Evolutionary conservation across 2,113 vertebrate species (phyloP).

Genomic region (Malurus elegans): DNA sequence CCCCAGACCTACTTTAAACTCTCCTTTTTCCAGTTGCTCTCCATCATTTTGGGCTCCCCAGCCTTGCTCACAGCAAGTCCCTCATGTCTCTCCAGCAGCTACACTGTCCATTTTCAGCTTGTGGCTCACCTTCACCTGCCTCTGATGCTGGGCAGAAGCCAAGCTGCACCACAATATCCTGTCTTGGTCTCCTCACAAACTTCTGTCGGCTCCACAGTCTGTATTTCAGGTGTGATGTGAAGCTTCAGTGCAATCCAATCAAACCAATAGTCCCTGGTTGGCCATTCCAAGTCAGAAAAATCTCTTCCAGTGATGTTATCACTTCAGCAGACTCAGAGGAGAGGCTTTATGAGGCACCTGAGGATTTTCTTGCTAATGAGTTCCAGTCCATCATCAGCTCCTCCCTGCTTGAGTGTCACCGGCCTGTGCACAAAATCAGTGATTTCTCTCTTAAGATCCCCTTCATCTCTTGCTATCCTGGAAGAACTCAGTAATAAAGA

Average conservation of each 20-base stretch:
- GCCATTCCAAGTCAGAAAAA: neutral
- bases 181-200: neutral
- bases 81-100: neutral
- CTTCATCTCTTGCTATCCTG: neutral
- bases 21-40: neutral
- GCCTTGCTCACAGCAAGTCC: neutral
- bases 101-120: neutral
- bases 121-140: neutral
- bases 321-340: neutral
- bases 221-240: neutral
- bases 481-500: neutral
- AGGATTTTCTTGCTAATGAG: neutral
- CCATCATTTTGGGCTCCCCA: neutral
- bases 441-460: neutral
- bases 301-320: neutral
- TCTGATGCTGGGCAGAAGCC: neutral
- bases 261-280: neutral
- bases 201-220: neutral
- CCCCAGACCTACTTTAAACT: neutral
- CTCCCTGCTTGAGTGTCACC: neutral
- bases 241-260: slow-evolving; percentile 22
- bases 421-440: neutral
- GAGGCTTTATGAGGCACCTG: neutral
- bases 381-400: neutral
- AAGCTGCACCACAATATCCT: neutral